These are phyloP conservation scores for Nomada fucata DNA, from an alignment of 2,888 invertebrate genomes.

Conservation along the genomic window DNA sequence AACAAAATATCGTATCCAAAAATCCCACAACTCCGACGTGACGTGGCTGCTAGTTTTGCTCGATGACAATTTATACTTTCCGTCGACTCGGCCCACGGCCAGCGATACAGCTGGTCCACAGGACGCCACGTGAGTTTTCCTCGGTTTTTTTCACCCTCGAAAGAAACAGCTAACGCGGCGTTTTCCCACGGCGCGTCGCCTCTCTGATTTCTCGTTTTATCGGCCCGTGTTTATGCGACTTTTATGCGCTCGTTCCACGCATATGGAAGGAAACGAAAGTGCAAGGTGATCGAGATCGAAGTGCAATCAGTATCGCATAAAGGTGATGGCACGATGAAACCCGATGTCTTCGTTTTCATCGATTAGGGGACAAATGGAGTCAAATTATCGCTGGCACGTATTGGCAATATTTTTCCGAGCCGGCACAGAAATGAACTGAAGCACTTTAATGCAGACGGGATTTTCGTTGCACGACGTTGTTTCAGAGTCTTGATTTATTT, in stretches of 20 bases:
- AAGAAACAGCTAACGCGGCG: neutral
- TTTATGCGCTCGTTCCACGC: neutral
- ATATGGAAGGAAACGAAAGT: neutral
- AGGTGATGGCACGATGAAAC: neutral
- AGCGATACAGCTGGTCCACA: neutral
- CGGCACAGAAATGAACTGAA: no score
- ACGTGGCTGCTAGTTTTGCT: neutral
- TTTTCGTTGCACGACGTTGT: no score
- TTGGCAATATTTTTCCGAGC: no score
- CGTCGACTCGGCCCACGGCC: neutral
- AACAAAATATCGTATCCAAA: neutral
- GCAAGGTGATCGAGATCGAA: neutral
- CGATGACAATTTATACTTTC: neutral
- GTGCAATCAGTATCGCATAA: neutral
- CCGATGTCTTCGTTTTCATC: no score
- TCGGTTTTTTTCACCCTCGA: neutral
- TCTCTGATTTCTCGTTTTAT: neutral
- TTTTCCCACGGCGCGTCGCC: neutral
- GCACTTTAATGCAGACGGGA: no score
- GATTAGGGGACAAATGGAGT: neutral
- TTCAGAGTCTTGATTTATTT: no score
- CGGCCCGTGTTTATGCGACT: neutral
- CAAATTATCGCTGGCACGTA: no score
- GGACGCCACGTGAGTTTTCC: neutral
- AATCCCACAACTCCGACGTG: neutral